phyloP scores from a whole-genome alignment of 2,113 vertebrate species.

The Naja naja region DNA sequence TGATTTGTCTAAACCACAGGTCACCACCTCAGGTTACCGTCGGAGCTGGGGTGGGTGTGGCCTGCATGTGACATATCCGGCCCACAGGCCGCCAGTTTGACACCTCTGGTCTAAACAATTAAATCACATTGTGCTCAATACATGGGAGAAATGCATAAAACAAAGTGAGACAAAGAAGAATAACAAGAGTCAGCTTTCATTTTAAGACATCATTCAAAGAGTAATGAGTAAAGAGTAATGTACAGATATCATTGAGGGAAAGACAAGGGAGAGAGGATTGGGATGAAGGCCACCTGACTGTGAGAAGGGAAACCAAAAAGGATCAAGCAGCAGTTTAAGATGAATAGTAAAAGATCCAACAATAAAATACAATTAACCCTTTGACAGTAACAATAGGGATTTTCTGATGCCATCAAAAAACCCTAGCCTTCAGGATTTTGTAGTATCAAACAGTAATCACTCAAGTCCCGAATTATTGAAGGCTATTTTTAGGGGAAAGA shows the following conservation, averaged over 20 bases:
- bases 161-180: background rate
- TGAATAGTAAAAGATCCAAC: slow-evolving; percentile 58
- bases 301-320: background rate
- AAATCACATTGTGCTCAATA: slow-evolving; percentile 26
- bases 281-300: slow-evolving; percentile 48
- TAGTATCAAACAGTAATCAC: slow-evolving; percentile 57
- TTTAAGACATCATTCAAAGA: slow-evolving; percentile 31
- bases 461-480: slow-evolving; percentile 56
- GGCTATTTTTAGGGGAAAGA: slow-evolving; percentile 38
- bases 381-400: slow-evolving; percentile 55
- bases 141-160: background rate
- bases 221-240: slow-evolving; percentile 20
- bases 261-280: slow-evolving; percentile 38
- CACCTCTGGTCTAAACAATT: fast-evolving
- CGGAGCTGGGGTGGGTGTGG: too few relatives aligned
- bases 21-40: too few relatives aligned
- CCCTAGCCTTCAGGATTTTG: slow-evolving; percentile 53
- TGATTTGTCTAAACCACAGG: background rate
- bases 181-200: slow-evolving; percentile 40
- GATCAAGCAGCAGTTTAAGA: slow-evolving; percentile 47
- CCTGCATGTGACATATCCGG: too few relatives aligned
- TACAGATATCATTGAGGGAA: slow-evolving; percentile 32
- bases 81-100: background rate
- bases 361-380: slow-evolving; percentile 65
- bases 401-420: slow-evolving; percentile 60